Base-by-base conservation (phyloP, 2,888 invertebrate species). In the Hyppa rectilinea region DNA sequence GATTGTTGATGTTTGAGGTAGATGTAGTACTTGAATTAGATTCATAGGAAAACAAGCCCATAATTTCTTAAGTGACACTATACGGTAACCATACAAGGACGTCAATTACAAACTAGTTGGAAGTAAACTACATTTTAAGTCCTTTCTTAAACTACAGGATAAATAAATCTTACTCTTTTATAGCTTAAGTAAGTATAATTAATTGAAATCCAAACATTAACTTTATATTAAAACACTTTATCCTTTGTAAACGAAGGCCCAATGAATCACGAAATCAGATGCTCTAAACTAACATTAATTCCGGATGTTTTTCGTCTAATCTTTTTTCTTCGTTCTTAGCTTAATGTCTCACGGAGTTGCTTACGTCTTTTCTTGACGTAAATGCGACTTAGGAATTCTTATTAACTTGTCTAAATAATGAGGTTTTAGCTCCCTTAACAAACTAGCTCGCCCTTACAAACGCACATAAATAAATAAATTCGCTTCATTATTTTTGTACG, bases 301-400 rank as follows among this genome's bases (percentile, higher is more conserved):
- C 86, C 87, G 87, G 87, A 89, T 87, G 87, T 88, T 85, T 87
- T 85, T 84, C 82, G 81, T 87, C 64, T 90, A 89, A 92, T 93
- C 92, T 88, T 81, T 78, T 17, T 90, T 89, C 90, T 90, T 91
- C n/a, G n/a, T n/a, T 87, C 88, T 84, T 77, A 84, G 92, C 90
- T 91, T 89, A 88, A 85, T 90, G 91, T 92, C 92, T 91, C 87
- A 89, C 87, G 87, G 85, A 86, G 82, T 87, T 80, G 83, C 90
- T 91, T 90, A 90, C 88, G 89, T 89, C 87, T 87, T 85, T 76
- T 85, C 89, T 86, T 92, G 94, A 94, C 94, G 89, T 92, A 92
- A 93, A 94, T 93, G 86, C 93, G 94, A 90, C 94, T 92, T 91
- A 92, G 86, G 90, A 91, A 92, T 93, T 92, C 93, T 93, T 94